Evolutionary conservation across 2,888 invertebrate genomes (phyloP).

Genomic region (Uloborus plumipes): DNA sequence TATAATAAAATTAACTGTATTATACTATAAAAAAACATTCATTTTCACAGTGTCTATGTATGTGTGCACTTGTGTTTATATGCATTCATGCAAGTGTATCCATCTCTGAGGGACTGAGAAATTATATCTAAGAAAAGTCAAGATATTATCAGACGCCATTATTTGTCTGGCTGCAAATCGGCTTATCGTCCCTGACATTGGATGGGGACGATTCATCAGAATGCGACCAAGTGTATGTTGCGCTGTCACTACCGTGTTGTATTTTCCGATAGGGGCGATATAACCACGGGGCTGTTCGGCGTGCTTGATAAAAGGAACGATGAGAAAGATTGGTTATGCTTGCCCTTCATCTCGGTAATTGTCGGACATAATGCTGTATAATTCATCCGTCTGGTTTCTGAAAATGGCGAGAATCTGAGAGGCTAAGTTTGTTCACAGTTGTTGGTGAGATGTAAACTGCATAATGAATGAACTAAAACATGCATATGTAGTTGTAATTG

Average conservation of each 20-base stretch:
- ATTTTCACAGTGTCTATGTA: too few species aligned
- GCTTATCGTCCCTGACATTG: constrained; percentile 40
- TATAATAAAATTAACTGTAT: too few species aligned
- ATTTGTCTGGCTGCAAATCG: constrained; percentile 33
- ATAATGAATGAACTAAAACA: too few species aligned
- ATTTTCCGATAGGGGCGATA: constrained; percentile 51
- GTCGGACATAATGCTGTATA: background rate
- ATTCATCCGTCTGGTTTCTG: too few species aligned
- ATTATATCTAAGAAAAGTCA: constrained; percentile 39
- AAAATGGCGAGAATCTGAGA: too few species aligned
- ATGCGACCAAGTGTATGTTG: constrained; percentile 29
- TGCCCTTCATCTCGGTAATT: constrained; percentile 38
- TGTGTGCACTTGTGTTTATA: too few species aligned
- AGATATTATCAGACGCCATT: constrained; percentile 51
- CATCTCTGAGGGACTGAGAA: too few species aligned
- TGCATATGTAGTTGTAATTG: too few species aligned
- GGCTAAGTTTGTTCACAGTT: too few species aligned
- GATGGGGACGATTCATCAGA: constrained; percentile 39
- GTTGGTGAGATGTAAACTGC: too few species aligned
- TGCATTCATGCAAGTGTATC: too few species aligned
- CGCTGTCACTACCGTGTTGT: constrained; percentile 36
- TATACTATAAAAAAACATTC: too few species aligned
- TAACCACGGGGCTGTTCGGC: constrained; percentile 20
- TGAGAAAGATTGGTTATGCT: constrained; percentile 35
- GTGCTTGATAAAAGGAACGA: constrained; percentile 28